Percentiles rank a stretch among this genome's conserved stretches.
phyloP scores from a whole-genome alignment of 1,140 invertebrate genomes.

The Paraescarpia echinospica region DNA sequence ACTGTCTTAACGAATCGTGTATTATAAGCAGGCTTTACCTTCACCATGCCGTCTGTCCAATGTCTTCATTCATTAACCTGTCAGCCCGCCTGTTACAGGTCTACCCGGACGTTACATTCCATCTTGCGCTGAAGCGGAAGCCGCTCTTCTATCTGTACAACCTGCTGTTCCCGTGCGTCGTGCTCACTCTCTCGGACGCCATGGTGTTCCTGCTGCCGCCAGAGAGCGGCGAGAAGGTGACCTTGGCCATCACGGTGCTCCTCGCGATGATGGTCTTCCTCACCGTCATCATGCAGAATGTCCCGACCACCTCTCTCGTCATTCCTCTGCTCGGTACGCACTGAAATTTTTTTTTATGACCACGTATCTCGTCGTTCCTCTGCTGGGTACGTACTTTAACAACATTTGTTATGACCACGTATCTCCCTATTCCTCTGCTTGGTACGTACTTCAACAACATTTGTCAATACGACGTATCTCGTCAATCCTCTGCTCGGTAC shows the following conservation, averaged over 20 bases:
- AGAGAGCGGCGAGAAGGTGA: slow-evolving; percentile 98
- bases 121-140: background rate
- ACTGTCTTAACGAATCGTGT: background rate
- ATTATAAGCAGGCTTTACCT: background rate
- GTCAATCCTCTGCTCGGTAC: no score
- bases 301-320: slow-evolving; percentile 92
- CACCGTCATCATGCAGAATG: slow-evolving; percentile 84
- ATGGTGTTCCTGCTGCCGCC: slow-evolving; percentile 88
- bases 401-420: no score
- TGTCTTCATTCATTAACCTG: no score
- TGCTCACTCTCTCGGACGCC: slow-evolving; percentile 6
- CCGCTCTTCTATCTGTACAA: slow-evolving; percentile 16
- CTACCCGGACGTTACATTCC: background rate
- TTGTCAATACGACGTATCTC: no score
- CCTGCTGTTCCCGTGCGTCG: slow-evolving; percentile 19
- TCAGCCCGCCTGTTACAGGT: background rate
- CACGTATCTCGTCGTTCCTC: no score
- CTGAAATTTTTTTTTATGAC: no score
- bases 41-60: background rate
- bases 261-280: slow-evolving; percentile 60
- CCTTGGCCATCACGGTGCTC: slow-evolving; percentile 82
- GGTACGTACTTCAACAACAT: no score
- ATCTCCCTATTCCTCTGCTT: no score
- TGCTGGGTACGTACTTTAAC: no score
- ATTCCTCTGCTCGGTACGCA: slow-evolving; percentile 61